Conservation (phyloP, 2,888 invertebrate species). For the Disparrhopalites patrizii region DNA sequence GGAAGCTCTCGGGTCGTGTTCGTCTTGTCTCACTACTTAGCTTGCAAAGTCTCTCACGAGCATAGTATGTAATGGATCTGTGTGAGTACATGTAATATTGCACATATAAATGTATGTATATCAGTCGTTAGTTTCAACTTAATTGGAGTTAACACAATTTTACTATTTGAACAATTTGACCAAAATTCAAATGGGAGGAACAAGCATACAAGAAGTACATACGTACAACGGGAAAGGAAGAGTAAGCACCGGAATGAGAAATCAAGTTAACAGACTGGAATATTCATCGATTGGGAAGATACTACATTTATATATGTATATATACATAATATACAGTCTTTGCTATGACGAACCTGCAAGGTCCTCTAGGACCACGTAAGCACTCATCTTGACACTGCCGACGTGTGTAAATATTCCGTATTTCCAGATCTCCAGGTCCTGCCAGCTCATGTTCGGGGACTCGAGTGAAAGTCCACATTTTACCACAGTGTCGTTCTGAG, state of each 20-base stretch:
- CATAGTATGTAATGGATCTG: slow-evolving; percentile 56
- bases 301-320: too few relatives aligned
- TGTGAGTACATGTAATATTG: too few relatives aligned
- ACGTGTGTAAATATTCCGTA: slow-evolving; percentile 52
- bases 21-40: slow-evolving; percentile 55
- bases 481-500: slow-evolving; percentile 51
- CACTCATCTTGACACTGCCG: slow-evolving; percentile 56
- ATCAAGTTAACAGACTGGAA: too few relatives aligned
- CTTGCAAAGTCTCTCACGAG: slow-evolving; percentile 53
- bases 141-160: too few relatives aligned
- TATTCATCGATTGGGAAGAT: too few relatives aligned
- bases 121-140: too few relatives aligned
- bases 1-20: slow-evolving; percentile 54
- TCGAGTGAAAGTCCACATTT: slow-evolving; percentile 56
- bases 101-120: slow-evolving; percentile 1
- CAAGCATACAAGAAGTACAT: too few relatives aligned
- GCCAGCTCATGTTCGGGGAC: slow-evolving; percentile 55
- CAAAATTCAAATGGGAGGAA: too few relatives aligned
- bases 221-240: too few relatives aligned
- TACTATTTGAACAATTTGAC: too few relatives aligned
- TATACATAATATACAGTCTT: too few relatives aligned
- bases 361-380: slow-evolving; percentile 53
- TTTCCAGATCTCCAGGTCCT: slow-evolving; percentile 53
- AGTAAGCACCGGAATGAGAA: too few relatives aligned
- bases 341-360: slow-evolving; percentile 51